Conservation (phyloP, 2,888 invertebrate species). For the Alentia gelatinosa region DNA sequence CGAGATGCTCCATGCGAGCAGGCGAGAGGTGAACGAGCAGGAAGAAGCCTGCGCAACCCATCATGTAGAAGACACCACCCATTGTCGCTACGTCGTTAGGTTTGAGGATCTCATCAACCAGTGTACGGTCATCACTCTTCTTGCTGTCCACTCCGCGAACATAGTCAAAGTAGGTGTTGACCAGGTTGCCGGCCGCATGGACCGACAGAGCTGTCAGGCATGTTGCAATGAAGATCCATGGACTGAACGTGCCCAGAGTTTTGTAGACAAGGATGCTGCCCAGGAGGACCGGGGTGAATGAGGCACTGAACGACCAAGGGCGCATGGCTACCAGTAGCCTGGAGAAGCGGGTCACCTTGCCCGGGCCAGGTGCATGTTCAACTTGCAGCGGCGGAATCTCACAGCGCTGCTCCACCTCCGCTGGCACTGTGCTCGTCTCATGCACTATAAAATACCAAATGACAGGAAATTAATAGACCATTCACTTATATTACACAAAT, state of each 20-base stretch:
- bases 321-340: conserved; percentile 86
- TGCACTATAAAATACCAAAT: background rate
- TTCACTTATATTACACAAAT: too few species aligned
- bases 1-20: conserved; percentile 96
- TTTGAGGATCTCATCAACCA: conserved; percentile 94
- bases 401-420: background rate
- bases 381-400: conserved; percentile 1
- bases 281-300: conserved; percentile 93
- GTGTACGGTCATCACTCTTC: conserved; percentile 91
- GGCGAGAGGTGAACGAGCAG: conserved; percentile 89
- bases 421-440: background rate
- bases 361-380: background rate
- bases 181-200: conserved; percentile 97
- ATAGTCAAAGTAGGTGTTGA: conserved; percentile 97
- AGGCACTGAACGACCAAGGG: conserved; percentile 96
- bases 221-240: conserved; percentile 87
- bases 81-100: conserved; percentile 92
- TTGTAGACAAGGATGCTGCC: conserved; percentile 95
- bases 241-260: conserved; percentile 87
- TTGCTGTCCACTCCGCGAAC: conserved; percentile 94
- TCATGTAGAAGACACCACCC: conserved; percentile 92
- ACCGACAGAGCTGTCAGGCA: conserved; percentile 93
- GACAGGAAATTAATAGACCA: too few species aligned
- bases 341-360: background rate
- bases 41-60: conserved; percentile 92